These are phyloP conservation scores for Monodelphis domestica DNA, from an alignment of 2,797 vertebrate genomes.

Conservation along the genomic window DNA sequence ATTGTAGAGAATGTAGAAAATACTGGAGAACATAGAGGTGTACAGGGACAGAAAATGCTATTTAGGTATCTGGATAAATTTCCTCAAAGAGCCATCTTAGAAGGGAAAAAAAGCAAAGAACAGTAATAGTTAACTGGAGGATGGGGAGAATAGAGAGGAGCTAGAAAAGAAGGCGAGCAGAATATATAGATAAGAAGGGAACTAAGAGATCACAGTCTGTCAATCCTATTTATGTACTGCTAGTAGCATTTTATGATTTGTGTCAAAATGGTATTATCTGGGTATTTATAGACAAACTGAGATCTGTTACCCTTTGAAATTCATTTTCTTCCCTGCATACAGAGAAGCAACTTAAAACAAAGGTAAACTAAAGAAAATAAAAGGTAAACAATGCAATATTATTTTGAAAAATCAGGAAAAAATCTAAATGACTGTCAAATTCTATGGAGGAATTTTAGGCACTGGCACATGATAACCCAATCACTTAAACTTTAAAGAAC, in stretches of 20 bases:
- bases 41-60: not conserved
- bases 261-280: conserved; percentile 72
- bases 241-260: conserved; percentile 58
- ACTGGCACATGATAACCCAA: conserved; percentile 54
- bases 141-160: not conserved
- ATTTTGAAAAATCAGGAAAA: conserved; percentile 31
- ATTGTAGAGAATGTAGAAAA: not conserved
- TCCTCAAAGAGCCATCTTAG: not conserved
- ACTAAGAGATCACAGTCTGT: too few relatives aligned
- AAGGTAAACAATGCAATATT: conserved; percentile 42
- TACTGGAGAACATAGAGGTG: conserved; percentile 24
- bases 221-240: conserved; percentile 54
- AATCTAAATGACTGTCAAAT: conserved; percentile 33
- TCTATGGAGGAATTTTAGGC: conserved; percentile 46
- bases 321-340: conserved; percentile 46
- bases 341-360: conserved; percentile 57
- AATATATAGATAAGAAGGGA: not conserved
- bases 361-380: conserved; percentile 55
- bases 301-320: conserved; percentile 53
- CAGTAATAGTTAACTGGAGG: not conserved
- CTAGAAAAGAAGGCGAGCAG: not conserved
- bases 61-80: not conserved
- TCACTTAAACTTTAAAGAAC: conserved; percentile 58
- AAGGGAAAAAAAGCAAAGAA: not conserved
- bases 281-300: conserved; percentile 70